A percentile compares a stretch with the other conserved stretches of the same genome.
phyloP scores from a whole-genome alignment of 2,888 invertebrate species.

The Dimorphilus gyrociliatus region DNA sequence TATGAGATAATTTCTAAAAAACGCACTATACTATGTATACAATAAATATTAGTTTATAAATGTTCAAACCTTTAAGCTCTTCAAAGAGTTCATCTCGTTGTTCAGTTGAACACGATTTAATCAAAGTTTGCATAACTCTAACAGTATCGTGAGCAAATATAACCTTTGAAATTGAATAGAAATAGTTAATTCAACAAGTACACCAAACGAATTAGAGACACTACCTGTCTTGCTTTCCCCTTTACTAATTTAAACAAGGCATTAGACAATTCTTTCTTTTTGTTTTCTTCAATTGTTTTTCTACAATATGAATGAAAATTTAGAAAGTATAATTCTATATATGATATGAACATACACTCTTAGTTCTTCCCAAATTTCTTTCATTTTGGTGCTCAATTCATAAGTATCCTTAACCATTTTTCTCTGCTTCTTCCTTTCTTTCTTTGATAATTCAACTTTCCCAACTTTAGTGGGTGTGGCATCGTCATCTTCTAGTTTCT shows the following conservation, averaged over 20 bases:
- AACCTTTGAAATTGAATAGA: no score
- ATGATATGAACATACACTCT: no score
- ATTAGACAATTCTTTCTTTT: slow-evolving; percentile 30
- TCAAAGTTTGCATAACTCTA: slow-evolving; percentile 68
- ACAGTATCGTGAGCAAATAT: slow-evolving; percentile 68
- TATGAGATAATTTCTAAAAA: background rate
- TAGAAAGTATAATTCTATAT: no score
- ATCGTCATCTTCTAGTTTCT: no score
- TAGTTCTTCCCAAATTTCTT: no score
- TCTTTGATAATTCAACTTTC: slow-evolving; percentile 18
- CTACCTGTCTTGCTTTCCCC: slow-evolving; percentile 37
- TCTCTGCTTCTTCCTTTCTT: slow-evolving; percentile 21
- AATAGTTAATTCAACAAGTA: no score
- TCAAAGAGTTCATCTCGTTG: slow-evolving; percentile 52
- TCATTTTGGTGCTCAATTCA: slow-evolving; percentile 21
- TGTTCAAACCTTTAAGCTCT: slow-evolving; percentile 51
- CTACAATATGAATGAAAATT: slow-evolving; percentile 12
- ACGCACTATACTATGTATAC: background rate
- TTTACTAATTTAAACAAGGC: slow-evolving; percentile 29
- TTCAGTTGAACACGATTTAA: slow-evolving; percentile 51
- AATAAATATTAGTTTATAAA: slow-evolving; percentile 2
- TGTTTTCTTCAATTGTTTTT: slow-evolving; percentile 16
- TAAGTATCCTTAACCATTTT: slow-evolving; percentile 24
- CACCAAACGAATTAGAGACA: no score
- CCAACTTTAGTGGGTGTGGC: no score